Percentiles rank a stretch among this genome's conserved stretches.
Evolutionary conservation across 1,140 invertebrate genomes (phyloP).

Genomic region (Thrips palmi): DNA sequence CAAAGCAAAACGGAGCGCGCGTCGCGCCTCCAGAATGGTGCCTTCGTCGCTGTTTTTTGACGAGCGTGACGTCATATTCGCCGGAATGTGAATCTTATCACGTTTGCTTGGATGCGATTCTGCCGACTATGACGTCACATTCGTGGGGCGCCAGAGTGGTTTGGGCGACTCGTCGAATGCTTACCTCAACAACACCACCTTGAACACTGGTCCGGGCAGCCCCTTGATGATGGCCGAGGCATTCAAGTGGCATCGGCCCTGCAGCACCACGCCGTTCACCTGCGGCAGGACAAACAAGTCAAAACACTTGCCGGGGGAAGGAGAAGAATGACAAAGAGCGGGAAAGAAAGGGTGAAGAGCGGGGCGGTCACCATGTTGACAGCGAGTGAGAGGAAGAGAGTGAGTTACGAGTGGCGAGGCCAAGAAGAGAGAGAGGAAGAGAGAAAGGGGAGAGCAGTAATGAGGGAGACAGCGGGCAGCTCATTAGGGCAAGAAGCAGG

Average conservation of each 20-base stretch:
- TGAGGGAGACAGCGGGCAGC: background rate
- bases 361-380: no score
- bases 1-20: no score
- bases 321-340: background rate
- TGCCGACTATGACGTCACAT: no score
- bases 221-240: conserved; percentile 91
- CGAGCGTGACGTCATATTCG: no score
- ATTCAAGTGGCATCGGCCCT: conserved; percentile 87
- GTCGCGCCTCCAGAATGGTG: no score
- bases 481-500: background rate
- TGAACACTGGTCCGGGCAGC: conserved; percentile 61
- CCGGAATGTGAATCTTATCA: no score
- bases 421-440: background rate
- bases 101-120: no score
- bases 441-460: conserved; percentile 1
- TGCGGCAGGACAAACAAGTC: conserved; percentile 24
- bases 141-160: no score
- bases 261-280: conserved; percentile 88
- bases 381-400: no score
- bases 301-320: background rate
- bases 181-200: conserved; percentile 75
- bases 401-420: no score
- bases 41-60: no score
- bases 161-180: no score
- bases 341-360: conserved; percentile 1